Percentiles rank a stretch among this genome's conserved stretches.
Conservation (phyloP, 2,113 vertebrate species). For the Tragelaphus scriptus region DNA sequence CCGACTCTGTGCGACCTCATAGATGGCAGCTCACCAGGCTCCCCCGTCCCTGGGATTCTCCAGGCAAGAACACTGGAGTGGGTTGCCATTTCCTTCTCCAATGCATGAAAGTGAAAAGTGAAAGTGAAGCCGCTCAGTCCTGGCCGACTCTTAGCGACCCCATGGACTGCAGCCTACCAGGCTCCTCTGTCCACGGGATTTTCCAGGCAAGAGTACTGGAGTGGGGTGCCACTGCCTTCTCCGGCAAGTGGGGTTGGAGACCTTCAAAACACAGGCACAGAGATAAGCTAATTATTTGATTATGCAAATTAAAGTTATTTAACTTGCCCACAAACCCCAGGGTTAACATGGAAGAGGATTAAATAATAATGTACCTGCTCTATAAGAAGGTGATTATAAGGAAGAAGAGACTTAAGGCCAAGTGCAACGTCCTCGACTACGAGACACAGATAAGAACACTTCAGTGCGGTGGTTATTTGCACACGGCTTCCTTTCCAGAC, state of each 20-base stretch:
- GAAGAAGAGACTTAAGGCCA: not conserved
- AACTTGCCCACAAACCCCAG: not conserved
- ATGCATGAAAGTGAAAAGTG: too few relatives aligned
- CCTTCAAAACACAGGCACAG: not conserved
- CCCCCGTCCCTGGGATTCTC: too few relatives aligned
- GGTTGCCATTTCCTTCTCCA: too few relatives aligned
- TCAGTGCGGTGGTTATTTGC: fast-evolving
- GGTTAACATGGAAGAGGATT: not conserved
- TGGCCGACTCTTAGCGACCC: too few relatives aligned
- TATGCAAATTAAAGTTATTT: not conserved
- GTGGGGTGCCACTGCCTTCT: too few relatives aligned
- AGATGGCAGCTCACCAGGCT: too few relatives aligned
- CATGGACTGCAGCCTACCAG: too few relatives aligned
- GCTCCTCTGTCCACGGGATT: too few relatives aligned
- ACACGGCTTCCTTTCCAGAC: not conserved
- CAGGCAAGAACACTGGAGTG: too few relatives aligned
- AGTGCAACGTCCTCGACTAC: fast-evolving
- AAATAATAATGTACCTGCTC: not conserved
- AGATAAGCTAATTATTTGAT: not conserved
- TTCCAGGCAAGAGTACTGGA: too few relatives aligned
- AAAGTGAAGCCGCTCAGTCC: too few relatives aligned
- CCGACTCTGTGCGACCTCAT: too few relatives aligned
- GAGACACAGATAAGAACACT: fast-evolving
- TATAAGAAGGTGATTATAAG: not conserved
- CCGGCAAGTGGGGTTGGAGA: not conserved